Evolutionary conservation across 1,140 invertebrate species (phyloP).

Genomic region (Pteromalus puparum): DNA sequence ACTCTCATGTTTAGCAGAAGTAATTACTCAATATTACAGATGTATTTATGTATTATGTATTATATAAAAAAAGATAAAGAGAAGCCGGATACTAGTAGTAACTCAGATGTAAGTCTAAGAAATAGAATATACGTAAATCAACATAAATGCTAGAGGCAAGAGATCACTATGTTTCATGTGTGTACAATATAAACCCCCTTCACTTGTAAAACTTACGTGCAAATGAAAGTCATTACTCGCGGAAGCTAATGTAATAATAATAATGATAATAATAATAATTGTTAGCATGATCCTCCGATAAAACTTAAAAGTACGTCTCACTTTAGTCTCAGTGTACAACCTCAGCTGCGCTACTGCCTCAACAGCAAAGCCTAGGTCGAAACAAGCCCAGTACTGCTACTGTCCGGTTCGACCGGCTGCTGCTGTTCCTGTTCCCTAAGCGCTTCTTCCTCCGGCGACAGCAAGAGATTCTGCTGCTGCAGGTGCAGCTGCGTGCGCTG

Average conservation of each 20-base stretch:
- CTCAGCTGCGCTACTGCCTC: neutral
- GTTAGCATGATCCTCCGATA: neutral
- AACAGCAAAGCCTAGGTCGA: neutral
- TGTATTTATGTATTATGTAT: neutral
- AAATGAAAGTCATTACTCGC: neutral
- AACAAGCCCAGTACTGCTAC: neutral
- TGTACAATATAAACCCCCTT: slow-evolving; percentile 7
- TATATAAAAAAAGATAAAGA: neutral
- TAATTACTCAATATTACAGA: neutral
- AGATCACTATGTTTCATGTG: slow-evolving; percentile 2
- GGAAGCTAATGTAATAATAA: neutral
- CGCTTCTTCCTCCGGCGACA: slow-evolving; percentile 31
- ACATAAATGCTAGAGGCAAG: slow-evolving; percentile 23
- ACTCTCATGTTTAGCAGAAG: neutral
- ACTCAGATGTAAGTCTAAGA: slow-evolving; percentile 22
- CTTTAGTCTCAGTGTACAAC: slow-evolving; percentile 10
- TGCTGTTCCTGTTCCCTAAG: neutral
- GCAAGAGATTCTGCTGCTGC: slow-evolving; percentile 52
- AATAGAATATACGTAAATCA: slow-evolving; percentile 5
- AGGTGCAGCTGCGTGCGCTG: slow-evolving; percentile 58
- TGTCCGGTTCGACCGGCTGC: neutral
- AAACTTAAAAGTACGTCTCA: slow-evolving; percentile 7
- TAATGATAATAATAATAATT: neutral
- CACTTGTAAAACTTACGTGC: neutral
- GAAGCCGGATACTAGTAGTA: neutral